Percentiles rank a stretch among this genome's conserved stretches.
These are phyloP conservation scores for Chymomyza amoena DNA, from an alignment of 2,888 invertebrate species.

Conservation along the genomic window DNA sequence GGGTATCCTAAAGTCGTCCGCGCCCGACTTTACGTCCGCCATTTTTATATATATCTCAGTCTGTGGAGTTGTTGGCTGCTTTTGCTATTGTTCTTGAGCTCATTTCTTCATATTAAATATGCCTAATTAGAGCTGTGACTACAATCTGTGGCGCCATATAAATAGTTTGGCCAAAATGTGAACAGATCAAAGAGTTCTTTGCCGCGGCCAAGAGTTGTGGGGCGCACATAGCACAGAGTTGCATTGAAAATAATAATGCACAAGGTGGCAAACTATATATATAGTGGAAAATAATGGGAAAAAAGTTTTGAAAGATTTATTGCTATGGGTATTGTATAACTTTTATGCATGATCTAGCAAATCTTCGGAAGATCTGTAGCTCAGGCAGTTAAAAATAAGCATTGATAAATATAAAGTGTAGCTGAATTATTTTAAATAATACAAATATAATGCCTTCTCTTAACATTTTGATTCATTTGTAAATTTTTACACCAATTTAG, in stretches of 20 bases:
- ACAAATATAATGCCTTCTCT: no score
- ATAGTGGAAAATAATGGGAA: constrained; percentile 3
- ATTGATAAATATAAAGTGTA: no score
- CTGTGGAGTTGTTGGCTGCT: neutral
- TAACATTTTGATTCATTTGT: no score
- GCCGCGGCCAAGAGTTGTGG: neutral
- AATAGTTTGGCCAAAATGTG: constrained; percentile 44
- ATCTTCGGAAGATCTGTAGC: no score
- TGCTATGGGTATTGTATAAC: neutral
- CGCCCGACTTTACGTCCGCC: no score
- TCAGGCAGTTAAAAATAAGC: no score
- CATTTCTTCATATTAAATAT: constrained; percentile 44
- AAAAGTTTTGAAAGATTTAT: neutral
- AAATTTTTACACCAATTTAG: no score
- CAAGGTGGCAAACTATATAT: constrained; percentile 13
- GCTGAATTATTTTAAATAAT: no score
- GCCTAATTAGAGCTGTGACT: constrained; percentile 66
- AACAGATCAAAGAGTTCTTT: neutral
- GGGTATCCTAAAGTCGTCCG: no score
- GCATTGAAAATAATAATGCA: constrained; percentile 1
- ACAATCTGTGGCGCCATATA: constrained; percentile 57
- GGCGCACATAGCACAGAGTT: no score
- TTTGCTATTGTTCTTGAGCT: neutral
- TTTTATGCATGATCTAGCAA: no score
- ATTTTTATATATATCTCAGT: neutral